Evolutionary conservation across 2,797 vertebrate species (phyloP), one percentile per base, ranked within the genome.

Genomic region (Astyanax mexicanus): DNA sequence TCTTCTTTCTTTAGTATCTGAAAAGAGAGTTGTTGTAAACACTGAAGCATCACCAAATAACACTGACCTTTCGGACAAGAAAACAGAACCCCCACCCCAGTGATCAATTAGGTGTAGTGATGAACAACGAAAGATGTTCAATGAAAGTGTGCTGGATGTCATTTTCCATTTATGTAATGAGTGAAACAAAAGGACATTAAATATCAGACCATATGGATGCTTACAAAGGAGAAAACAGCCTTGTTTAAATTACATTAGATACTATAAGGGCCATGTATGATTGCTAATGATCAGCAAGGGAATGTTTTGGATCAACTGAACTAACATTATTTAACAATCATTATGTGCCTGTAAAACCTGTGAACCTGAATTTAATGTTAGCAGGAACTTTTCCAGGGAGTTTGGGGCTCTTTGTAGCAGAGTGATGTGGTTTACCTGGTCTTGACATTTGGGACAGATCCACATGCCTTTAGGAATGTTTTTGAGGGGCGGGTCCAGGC

Each of bases 401-500:
- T 19, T 61, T 55, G 45, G 66, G 77, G 42, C 72, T 42, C 35
- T 40, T 77, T 61, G 49, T 73, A 73, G 75, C 69, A 74, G 77
- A 86, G 77, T 87, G 90, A 89, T 88, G 90, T 75, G 74, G 77
- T 89, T 94, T 97, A 99, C 98, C 98, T 99, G 97, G 93, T 99
- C 97, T 95, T 98, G 98, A 94, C 98, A 99, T 93, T 98, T 96
- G 90, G 98, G 98, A 95, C 98, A 99, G 94, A 99, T 99, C 98
- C 98, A 99, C 98, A 99, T 99, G 96, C 98, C 98, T 96, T 98
- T 99, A 89, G 98, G 98, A 95, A 99, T 99, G 86, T 95, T 95
- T 96, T 98, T 99, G 94, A 99, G 95, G 90, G 98, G 96, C 0
- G 98, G 98, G 84, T 98, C 98, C 95, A 99, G 93, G 94, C 98